Conservation (phyloP, 2,888 invertebrate species). For the Chalcosyrphus nemorum region DNA sequence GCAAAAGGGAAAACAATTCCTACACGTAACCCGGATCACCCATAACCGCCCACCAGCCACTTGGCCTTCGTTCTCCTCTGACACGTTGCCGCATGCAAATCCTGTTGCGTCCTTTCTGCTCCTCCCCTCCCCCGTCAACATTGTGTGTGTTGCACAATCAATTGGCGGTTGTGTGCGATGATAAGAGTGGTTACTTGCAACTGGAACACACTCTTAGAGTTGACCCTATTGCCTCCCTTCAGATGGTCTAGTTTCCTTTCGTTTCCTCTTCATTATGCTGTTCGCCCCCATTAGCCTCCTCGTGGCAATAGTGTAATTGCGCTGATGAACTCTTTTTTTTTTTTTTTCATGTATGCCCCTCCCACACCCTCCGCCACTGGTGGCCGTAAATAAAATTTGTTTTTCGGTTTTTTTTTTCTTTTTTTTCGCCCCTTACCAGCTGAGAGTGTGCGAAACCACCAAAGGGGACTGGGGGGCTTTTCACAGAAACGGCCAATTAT, state of each 20-base stretch:
- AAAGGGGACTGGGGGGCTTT: background rate
- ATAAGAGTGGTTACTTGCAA: constrained; percentile 47
- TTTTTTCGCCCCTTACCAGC: constrained; percentile 7
- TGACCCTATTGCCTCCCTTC: constrained; percentile 14
- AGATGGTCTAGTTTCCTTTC: constrained; percentile 40
- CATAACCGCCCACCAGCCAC: constrained; percentile 55
- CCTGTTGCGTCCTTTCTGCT: constrained; percentile 63
- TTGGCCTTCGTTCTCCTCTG: constrained; percentile 52
- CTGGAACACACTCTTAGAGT: constrained; percentile 25
- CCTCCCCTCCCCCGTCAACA: constrained; percentile 13
- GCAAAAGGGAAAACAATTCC: constrained; percentile 41
- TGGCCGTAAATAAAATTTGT: constrained; percentile 54
- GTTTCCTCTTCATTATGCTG: constrained; percentile 3
- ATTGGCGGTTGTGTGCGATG: constrained; percentile 60
- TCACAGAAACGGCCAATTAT: constrained; percentile 57
- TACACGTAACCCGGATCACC: constrained; percentile 52
- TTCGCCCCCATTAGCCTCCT: constrained; percentile 33
- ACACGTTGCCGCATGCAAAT: constrained; percentile 54
- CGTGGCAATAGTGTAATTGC: constrained; percentile 53
- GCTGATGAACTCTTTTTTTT: constrained; percentile 39
- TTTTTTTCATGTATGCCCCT: too few species aligned
- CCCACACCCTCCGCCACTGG: too few species aligned
- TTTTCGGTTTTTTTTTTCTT: constrained; percentile 18
- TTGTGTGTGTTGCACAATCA: constrained; percentile 56
- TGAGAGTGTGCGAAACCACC: background rate